A percentile compares a stretch with the other conserved stretches of the same genome.
Evolutionary conservation across 2,888 invertebrate genomes (phyloP).

Genomic region (Napeogenes sylphis): DNA sequence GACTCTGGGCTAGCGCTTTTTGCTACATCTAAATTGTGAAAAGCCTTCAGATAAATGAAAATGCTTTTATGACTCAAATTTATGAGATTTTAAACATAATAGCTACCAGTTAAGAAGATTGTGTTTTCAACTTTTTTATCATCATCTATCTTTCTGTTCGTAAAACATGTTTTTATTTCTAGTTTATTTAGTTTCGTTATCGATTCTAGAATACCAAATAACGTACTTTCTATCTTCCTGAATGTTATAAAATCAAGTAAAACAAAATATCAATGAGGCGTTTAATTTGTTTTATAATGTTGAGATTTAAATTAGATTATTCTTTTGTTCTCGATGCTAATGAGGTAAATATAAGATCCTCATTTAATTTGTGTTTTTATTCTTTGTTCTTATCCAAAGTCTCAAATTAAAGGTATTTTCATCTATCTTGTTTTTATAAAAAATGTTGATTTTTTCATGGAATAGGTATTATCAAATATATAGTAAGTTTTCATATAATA

Average conservation of each 20-base stretch:
- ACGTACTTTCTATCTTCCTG: background rate
- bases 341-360: constrained; percentile 20
- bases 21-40: background rate
- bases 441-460: too few species aligned
- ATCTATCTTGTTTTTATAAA: too few species aligned
- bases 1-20: constrained; percentile 14
- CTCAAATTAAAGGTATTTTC: too few species aligned
- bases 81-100: constrained; percentile 1
- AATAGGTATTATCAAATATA: too few species aligned
- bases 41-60: background rate
- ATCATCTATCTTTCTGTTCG: too few species aligned
- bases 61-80: constrained; percentile 4
- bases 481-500: too few species aligned
- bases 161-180: too few species aligned
- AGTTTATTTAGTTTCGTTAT: too few species aligned
- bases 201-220: too few species aligned
- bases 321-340: constrained; percentile 21
- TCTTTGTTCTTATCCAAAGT: too few species aligned
- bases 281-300: background rate
- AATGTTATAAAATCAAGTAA: constrained; percentile 7
- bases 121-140: too few species aligned
- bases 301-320: constrained; percentile 12
- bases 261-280: constrained; percentile 16
- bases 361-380: constrained; percentile 8
- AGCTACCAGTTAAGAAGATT: background rate